Evolutionary conservation across 2,888 invertebrate genomes (phyloP), one percentile per base, ranked within the genome.

Genomic region (Synanthedon formicaeformis): DNA sequence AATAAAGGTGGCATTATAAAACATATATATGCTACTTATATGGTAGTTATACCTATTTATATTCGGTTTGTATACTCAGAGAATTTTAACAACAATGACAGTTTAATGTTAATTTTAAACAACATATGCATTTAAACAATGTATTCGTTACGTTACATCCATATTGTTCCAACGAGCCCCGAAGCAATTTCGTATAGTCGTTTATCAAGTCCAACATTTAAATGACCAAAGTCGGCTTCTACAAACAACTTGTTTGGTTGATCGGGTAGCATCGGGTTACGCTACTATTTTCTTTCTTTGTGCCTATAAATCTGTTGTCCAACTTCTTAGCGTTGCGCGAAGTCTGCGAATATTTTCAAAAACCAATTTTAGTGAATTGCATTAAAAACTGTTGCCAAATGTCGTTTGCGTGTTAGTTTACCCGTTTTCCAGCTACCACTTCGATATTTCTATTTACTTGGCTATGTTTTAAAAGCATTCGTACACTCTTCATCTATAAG

Each of bases 371-470:
- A 76, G 74, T 81, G 74, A 75, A 78, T 78, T 76, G 77, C 73
- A 69, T 78, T 77, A 75, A 78, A 78, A 76, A 75, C 78, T 76
- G 80, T 80, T 83, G 84, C 83, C 84, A 84, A 85, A 78, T 78
- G 75, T 70, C 71, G 70, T 75, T 74, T 69, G 66, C 68, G 65
- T 69, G 69, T 69, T 63, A 57, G 56, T 60, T 3, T 56, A 58
- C 56, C 57, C 55, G 57, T 59, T 62, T 63, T 60, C 61, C 59
- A 59, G 59, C 60, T 60, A 60, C 59, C 45, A 45, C 45, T 45
- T 45, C 45, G 34, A 34, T 34, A 34, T 34, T 10, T 45, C 45
- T 45, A 4, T 45, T 45, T 45, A 14, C 12, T 12, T 45, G 45
- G 14, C 13, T 52, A 40, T 52, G 51, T 53, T 55, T 52, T 51